phyloP scores from a whole-genome alignment of 2,113 vertebrate species.

The Apteryx owenii region DNA sequence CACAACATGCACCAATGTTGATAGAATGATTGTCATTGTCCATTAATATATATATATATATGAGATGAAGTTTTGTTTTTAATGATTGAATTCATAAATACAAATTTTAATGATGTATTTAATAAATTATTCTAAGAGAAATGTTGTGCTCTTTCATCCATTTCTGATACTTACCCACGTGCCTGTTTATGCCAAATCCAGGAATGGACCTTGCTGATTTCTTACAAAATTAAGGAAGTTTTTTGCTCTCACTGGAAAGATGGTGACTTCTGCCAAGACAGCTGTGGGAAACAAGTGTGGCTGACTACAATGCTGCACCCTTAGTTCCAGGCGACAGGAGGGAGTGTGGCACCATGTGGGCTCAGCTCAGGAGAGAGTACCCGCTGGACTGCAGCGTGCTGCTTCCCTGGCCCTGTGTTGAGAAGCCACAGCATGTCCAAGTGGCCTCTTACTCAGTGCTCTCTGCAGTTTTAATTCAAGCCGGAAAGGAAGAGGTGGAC shows the following conservation, averaged over 20 bases:
- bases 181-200: conserved; percentile 29
- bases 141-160: conserved; percentile 41
- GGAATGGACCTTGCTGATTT: not conserved
- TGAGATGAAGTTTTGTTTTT: conserved; percentile 59
- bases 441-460: not conserved
- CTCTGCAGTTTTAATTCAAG: not conserved
- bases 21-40: conserved; percentile 34
- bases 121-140: conserved; percentile 76
- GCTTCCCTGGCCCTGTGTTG: not conserved
- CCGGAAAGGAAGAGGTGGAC: not conserved
- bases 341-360: not conserved
- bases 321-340: not conserved
- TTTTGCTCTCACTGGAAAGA: not conserved
- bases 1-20: not conserved
- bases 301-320: not conserved
- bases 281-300: not conserved
- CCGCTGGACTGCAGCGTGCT: not conserved
- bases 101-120: conserved; percentile 75
- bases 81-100: conserved; percentile 53
- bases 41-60: conserved; percentile 6
- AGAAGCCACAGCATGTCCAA: not conserved
- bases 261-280: not conserved
- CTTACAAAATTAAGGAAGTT: not conserved
- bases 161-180: conserved; percentile 10
- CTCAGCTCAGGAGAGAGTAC: not conserved